Conservation (phyloP, 2,113 vertebrate genomes). For the Bubo scandiacus region DNA sequence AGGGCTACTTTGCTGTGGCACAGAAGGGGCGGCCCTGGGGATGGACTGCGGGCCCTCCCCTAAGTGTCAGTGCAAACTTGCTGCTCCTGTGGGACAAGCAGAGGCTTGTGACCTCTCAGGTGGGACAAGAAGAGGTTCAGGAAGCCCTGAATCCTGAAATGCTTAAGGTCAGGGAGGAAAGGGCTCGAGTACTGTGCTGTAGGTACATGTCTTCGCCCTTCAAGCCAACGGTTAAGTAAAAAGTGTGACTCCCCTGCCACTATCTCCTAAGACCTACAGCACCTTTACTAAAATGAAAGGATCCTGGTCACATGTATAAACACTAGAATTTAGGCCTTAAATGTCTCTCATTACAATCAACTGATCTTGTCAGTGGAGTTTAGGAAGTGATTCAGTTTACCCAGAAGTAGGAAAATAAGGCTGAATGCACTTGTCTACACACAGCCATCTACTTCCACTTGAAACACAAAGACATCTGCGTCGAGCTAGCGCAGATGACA, state of each 20-base stretch:
- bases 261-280: not conserved
- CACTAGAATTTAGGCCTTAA: not conserved
- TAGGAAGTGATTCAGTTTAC: not conserved
- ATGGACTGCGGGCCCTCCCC: not conserved
- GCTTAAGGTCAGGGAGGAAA: not conserved
- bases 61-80: not conserved
- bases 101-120: not conserved
- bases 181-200: not conserved
- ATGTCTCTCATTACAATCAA: not conserved
- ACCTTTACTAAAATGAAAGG: not conserved
- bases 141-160: not conserved
- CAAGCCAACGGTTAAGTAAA: not conserved
- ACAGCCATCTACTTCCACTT: not conserved
- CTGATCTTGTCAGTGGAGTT: not conserved
- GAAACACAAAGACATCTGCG: fast-evolving
- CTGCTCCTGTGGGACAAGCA: not conserved
- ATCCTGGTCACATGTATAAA: not conserved
- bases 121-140: not conserved
- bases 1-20: not conserved
- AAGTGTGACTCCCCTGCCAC: not conserved
- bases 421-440: not conserved
- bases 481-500: fast-evolving
- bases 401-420: not conserved
- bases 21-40: not conserved
- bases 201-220: not conserved